A percentile compares a stretch with the other conserved stretches of the same genome.
phyloP scores from a whole-genome alignment of 2,113 vertebrate species.

The Rhagologus leucostigma region DNA sequence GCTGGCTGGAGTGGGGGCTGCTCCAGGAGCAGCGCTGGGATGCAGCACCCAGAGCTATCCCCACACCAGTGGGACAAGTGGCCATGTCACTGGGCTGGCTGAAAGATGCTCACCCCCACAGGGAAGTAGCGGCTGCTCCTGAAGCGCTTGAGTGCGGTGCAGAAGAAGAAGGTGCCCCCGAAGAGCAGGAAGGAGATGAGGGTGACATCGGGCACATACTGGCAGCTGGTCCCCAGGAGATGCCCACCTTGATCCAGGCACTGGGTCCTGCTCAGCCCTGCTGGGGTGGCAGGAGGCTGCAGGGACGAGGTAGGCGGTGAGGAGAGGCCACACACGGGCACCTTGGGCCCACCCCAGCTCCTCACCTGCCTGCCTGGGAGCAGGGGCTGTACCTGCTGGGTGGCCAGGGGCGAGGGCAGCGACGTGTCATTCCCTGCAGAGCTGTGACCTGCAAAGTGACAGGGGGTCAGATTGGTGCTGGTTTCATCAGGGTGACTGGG shows the following conservation, averaged over 20 bases:
- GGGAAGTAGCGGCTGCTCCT: constrained; percentile 76
- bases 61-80: accelerated
- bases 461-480: background rate
- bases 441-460: background rate
- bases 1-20: background rate
- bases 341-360: background rate
- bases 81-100: background rate
- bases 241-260: constrained; percentile 64
- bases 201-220: constrained; percentile 71
- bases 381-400: background rate
- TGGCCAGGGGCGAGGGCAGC: accelerated
- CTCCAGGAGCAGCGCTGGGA: background rate
- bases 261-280: constrained; percentile 55
- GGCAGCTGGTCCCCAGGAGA: constrained; percentile 71
- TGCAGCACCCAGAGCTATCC: background rate
- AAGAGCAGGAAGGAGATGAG: constrained; percentile 80
- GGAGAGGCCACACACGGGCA: background rate
- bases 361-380: accelerated
- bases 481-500: background rate
- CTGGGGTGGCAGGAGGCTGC: background rate
- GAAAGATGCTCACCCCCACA: constrained; percentile 50
- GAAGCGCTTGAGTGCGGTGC: constrained; percentile 57
- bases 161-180: constrained; percentile 71
- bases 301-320: background rate
- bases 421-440: background rate